Evolutionary conservation across 2,888 invertebrate genomes (phyloP), one percentile per base, ranked within the genome.

Genomic region (Sylvicola cinctus): DNA sequence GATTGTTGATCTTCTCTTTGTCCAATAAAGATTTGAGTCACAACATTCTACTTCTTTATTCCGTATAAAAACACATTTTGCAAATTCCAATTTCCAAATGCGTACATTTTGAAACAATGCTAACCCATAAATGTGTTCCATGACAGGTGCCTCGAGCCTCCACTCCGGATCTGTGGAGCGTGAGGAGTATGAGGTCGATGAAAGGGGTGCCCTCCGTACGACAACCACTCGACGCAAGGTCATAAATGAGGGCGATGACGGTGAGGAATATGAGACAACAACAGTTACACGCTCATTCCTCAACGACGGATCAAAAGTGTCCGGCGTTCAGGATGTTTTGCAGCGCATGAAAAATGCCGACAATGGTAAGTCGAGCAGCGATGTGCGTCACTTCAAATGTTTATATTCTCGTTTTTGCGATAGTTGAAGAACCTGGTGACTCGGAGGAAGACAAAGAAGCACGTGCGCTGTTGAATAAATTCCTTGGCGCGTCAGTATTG

Each of bases 401-500:
- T 28, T 28, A 13, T 28, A 13, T 28, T 28, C n/a, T 5, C 14
- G n/a, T 28, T n/a, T 8, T 23, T 13, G 11, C 26, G 31, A 14
- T 50, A 73, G 74, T 73, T 49, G 58, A 65, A 39, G 66, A 68
- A 45, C 68, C 66, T 40, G 74, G 73, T 7, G 78, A 78, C 49
- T 65, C 62, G 2, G 51, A 54, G 20, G 76, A 75, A 50, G 79
- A 79, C 54, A 54, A 62, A 27, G 75, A 77, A 55, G 79, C 78
- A 27, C 68, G 77, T 36, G 72, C 74, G 39, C 62, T 81, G 45
- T 65, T 81, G 34, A 83, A 83, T 62, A 81, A 80, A 62, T 81
- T 81, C 61, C 64, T 83, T 34, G 81, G 81, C 37, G 77, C 80
- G 41, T 75, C 76, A 46, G 78, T 80, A 45, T 69, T 81, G 38